Evolutionary conservation across 2,797 vertebrate species (phyloP).

Genomic region (Megalops cyprinoides): DNA sequence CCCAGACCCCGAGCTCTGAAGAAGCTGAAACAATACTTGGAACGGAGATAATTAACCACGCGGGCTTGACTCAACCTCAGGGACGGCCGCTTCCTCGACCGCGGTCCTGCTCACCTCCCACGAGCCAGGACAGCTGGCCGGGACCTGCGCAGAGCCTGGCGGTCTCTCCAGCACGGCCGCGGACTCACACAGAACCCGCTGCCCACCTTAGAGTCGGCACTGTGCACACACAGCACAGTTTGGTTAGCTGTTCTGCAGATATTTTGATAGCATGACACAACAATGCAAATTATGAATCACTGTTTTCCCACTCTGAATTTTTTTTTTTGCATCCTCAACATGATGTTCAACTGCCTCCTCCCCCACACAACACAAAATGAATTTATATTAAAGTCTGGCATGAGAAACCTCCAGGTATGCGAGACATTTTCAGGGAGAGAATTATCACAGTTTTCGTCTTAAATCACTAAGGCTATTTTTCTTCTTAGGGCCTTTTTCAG

Average conservation of each 20-base stretch:
- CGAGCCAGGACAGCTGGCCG: slow-evolving; percentile 15
- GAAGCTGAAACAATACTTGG: slow-evolving; percentile 71
- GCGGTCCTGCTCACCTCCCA: slow-evolving; percentile 41
- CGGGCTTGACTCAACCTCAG: slow-evolving; percentile 50
- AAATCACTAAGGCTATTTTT: slow-evolving; percentile 52
- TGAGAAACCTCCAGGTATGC: slow-evolving; percentile 37
- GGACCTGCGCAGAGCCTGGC: too few relatives aligned
- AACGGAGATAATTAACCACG: slow-evolving; percentile 71
- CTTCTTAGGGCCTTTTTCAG: slow-evolving; percentile 40
- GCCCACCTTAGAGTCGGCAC: neutral
- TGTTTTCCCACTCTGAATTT: too few relatives aligned
- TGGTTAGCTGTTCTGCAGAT: neutral
- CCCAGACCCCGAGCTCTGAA: slow-evolving; percentile 50
- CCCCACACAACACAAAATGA: slow-evolving; percentile 22
- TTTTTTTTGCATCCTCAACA: neutral
- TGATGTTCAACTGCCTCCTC: neutral
- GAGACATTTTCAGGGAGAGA: slow-evolving; percentile 9
- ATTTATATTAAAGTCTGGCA: slow-evolving; percentile 21
- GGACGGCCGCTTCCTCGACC: slow-evolving; percentile 55
- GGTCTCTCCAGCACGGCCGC: too few relatives aligned
- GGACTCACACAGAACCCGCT: too few relatives aligned
- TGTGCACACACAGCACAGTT: neutral
- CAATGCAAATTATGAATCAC: neutral
- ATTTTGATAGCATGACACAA: neutral
- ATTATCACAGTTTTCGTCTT: slow-evolving; percentile 44